Evolutionary conservation across 1,140 invertebrate species (phyloP).

Genomic region (Aphidius gifuensis): DNA sequence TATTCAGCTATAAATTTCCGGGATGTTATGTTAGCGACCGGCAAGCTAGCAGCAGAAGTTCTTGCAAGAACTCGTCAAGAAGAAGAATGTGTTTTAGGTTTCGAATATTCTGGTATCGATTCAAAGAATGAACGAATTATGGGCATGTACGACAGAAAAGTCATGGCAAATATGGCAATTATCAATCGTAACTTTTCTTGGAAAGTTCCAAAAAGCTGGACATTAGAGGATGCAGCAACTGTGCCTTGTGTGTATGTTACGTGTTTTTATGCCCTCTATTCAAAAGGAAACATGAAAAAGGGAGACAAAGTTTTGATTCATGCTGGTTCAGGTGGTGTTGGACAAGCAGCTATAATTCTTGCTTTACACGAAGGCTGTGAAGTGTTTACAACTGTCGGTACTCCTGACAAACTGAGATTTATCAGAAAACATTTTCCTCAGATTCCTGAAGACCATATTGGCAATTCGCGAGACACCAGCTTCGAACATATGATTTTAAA

Average conservation of each 20-base stretch:
- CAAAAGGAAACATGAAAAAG: constrained; percentile 56
- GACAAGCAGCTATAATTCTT: constrained; percentile 75
- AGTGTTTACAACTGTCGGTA: constrained; percentile 70
- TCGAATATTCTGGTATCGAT: constrained; percentile 67
- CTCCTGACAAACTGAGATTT: constrained; percentile 68
- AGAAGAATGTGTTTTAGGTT: constrained; percentile 68
- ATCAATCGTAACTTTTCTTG: constrained; percentile 66
- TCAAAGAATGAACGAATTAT: constrained; percentile 63
- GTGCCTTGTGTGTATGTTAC: constrained; percentile 84
- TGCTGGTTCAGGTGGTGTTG: constrained; percentile 73
- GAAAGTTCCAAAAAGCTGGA: constrained; percentile 82
- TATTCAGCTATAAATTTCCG: constrained; percentile 74
- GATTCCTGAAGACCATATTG: constrained; percentile 66
- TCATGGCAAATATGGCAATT: constrained; percentile 61
- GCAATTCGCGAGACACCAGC: constrained; percentile 67
- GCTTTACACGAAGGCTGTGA: constrained; percentile 65
- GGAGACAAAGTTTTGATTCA: constrained; percentile 72
- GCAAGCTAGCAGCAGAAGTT: constrained; percentile 66
- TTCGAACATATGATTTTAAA: constrained; percentile 69
- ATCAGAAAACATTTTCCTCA: constrained; percentile 65
- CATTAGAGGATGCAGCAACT: constrained; percentile 81
- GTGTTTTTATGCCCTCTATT: constrained; percentile 75
- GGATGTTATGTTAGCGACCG: constrained; percentile 76
- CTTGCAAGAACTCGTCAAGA: constrained; percentile 57
- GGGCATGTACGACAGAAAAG: constrained; percentile 62